Evolutionary conservation across 2,888 invertebrate genomes (phyloP).

Genomic region (Drosophila tanythrix): DNA sequence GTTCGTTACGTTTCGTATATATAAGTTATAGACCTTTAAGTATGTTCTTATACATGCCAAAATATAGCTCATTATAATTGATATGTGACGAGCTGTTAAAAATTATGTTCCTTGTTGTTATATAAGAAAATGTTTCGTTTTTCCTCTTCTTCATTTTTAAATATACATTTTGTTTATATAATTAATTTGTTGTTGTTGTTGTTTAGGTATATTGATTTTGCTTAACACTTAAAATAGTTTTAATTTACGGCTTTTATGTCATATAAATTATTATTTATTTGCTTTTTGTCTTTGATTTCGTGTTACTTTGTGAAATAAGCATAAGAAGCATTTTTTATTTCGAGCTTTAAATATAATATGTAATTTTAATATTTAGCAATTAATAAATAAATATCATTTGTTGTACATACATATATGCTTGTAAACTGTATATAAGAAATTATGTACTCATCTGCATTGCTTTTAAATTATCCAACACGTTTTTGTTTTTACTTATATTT

Average conservation of each 20-base stretch:
- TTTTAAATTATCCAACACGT: constrained; percentile 61
- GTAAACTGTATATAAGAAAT: constrained; percentile 23
- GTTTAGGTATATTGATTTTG: constrained; percentile 26
- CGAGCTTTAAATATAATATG: constrained; percentile 34
- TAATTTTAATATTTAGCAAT: constrained; percentile 52
- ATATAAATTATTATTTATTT: constrained; percentile 20
- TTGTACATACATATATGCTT: constrained; percentile 26
- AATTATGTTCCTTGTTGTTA: constrained; percentile 42
- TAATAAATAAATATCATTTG: constrained; percentile 61
- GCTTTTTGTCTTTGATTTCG: constrained; percentile 50
- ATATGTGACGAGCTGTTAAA: constrained; percentile 76
- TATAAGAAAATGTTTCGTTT: constrained; percentile 53
- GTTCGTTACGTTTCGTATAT: constrained; percentile 49
- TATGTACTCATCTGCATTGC: constrained; percentile 51
- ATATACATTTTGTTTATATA: constrained; percentile 50
- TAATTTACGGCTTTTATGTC: constrained; percentile 34
- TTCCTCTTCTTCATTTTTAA: constrained; percentile 21
- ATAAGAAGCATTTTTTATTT: constrained; percentile 55
- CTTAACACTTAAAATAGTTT: constrained; percentile 69
- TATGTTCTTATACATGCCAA: constrained; percentile 40
- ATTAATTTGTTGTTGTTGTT: constrained; percentile 35
- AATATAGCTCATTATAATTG: constrained; percentile 73
- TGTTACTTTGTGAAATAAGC: constrained; percentile 60
- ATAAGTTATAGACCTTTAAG: constrained; percentile 27
- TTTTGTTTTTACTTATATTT: constrained; percentile 42